These are phyloP conservation scores for Cylloceria caligata DNA, from an alignment of 2,888 invertebrate genomes.

Conservation along the genomic window DNA sequence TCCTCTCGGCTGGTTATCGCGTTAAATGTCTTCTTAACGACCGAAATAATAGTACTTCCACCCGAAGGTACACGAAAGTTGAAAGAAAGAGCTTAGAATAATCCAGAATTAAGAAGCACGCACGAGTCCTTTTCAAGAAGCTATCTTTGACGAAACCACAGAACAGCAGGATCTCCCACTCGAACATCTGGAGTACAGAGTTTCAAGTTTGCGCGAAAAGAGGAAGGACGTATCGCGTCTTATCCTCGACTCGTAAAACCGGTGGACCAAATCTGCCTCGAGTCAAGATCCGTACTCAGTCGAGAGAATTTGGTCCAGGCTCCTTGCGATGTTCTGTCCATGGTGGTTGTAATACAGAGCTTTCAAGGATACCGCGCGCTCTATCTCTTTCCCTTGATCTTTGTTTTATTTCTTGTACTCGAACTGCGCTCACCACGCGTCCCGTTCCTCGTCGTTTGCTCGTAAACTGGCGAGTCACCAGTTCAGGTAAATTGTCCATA, in stretches of 20 bases:
- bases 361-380: conserved; percentile 18
- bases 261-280: not conserved
- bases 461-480: conserved; percentile 59
- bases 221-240: not conserved
- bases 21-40: not conserved
- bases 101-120: not conserved
- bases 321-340: not conserved
- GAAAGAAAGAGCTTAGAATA: not conserved
- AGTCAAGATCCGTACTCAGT: conserved; percentile 14
- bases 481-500: conserved; percentile 65
- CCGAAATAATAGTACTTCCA: not conserved
- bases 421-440: conserved; percentile 28
- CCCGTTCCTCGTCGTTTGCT: conserved; percentile 44
- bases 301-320: conserved; percentile 17
- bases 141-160: not conserved
- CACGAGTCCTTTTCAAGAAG: not conserved
- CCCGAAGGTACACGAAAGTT: not conserved
- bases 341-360: conserved; percentile 27
- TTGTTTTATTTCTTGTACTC: conserved; percentile 23
- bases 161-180: not conserved
- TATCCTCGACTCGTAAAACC: conserved; percentile 24
- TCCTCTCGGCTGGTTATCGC: not conserved
- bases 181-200: not conserved
- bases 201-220: not conserved
- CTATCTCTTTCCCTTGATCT: conserved; percentile 32